phyloP scores from a whole-genome alignment of 2,888 invertebrate species.

The Dinocampus coccinellae region DNA sequence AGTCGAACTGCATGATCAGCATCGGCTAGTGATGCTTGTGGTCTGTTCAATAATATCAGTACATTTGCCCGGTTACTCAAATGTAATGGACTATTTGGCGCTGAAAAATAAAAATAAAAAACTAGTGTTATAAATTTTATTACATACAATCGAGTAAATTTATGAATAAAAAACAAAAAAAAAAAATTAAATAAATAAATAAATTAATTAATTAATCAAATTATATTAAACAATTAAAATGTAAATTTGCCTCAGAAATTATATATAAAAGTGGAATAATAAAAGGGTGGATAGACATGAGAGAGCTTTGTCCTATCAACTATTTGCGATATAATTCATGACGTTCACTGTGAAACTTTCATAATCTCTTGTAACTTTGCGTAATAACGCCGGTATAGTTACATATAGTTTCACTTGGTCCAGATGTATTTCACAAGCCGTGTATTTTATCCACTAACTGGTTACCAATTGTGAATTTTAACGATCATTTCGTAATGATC shows the following conservation, averaged over 20 bases:
- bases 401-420: conserved; percentile 35
- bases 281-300: not conserved
- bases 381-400: conserved; percentile 26
- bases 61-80: conserved; percentile 77
- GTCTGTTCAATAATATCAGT: conserved; percentile 73
- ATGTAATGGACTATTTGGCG: conserved; percentile 75
- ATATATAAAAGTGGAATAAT: too few relatives aligned
- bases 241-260: too few relatives aligned
- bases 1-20: conserved; percentile 76
- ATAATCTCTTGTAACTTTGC: conserved; percentile 34
- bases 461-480: conserved; percentile 44
- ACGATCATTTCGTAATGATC: conserved; percentile 34
- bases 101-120: conserved; percentile 70
- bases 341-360: conserved; percentile 16
- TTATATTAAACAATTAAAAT: not conserved
- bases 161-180: too few relatives aligned
- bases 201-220: not conserved
- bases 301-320: conserved; percentile 15
- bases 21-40: conserved; percentile 76
- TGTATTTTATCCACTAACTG: conserved; percentile 40
- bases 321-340: not conserved
- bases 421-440: conserved; percentile 43
- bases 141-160: not conserved
- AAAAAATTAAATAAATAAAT: not conserved
- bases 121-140: not conserved